A percentile compares a stretch with the other conserved stretches of the same genome.
These are phyloP conservation scores for Hylyphantes graminicola DNA, from an alignment of 1,140 invertebrate species.

Conservation along the genomic window DNA sequence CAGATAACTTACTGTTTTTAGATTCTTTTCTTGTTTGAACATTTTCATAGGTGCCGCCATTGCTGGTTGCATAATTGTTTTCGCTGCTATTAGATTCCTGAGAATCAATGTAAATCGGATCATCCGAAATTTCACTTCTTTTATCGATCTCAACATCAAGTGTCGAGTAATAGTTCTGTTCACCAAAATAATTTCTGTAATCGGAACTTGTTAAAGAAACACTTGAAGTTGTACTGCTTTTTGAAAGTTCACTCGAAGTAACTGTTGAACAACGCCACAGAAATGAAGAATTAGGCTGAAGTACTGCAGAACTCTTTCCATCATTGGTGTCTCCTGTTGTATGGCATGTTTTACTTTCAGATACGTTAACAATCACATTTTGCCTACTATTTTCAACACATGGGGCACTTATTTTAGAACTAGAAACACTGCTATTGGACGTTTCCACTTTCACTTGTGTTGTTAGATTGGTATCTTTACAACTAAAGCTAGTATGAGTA, in stretches of 20 bases:
- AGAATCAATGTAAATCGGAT: constrained; percentile 54
- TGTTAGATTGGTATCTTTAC: neutral
- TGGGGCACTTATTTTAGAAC: neutral
- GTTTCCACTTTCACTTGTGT: neutral
- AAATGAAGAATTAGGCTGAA: constrained; percentile 47
- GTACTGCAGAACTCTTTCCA: neutral
- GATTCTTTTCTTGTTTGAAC: neutral
- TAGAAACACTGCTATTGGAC: neutral
- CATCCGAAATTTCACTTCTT: constrained; percentile 38
- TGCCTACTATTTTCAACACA: neutral
- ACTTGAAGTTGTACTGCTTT: constrained; percentile 53
- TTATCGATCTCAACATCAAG: constrained; percentile 55
- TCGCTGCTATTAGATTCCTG: constrained; percentile 49
- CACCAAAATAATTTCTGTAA: constrained; percentile 52
- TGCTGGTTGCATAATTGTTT: constrained; percentile 15
- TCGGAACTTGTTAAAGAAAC: constrained; percentile 53
- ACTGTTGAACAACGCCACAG: constrained; percentile 34
- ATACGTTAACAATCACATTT: constrained; percentile 18
- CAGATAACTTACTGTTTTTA: constrained; percentile 22
- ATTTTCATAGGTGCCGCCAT: constrained; percentile 29
- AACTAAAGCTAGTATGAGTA: neutral
- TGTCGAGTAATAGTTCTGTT: constrained; percentile 49
- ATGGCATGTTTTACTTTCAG: neutral
- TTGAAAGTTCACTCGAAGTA: constrained; percentile 40
- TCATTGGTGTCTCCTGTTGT: neutral